These are phyloP conservation scores for Corynorhinus townsendii DNA, from an alignment of 2,113 vertebrate species.

Conservation along the genomic window DNA sequence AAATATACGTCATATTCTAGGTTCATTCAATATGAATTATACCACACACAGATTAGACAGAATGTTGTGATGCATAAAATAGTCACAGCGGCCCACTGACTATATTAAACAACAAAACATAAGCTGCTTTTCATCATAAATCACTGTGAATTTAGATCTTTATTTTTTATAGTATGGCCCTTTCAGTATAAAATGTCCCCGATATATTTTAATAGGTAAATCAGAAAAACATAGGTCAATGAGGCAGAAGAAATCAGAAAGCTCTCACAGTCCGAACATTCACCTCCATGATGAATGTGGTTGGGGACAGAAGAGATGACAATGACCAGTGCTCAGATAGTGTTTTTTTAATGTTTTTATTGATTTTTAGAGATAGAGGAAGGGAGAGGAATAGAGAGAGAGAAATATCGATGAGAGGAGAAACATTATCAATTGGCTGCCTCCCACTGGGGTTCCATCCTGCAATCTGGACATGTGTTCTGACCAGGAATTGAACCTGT, in stretches of 20 bases:
- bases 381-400: too few relatives aligned
- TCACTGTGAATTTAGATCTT: neutral
- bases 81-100: neutral
- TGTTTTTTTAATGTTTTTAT: too few relatives aligned
- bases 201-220: neutral
- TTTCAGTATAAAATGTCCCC: neutral
- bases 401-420: too few relatives aligned
- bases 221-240: neutral
- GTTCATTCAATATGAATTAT: neutral
- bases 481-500: too few relatives aligned
- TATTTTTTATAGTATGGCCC: neutral
- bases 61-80: neutral
- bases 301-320: neutral
- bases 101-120: neutral
- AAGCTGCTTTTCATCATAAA: neutral
- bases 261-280: neutral
- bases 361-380: too few relatives aligned
- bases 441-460: too few relatives aligned
- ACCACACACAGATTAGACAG: neutral
- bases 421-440: too few relatives aligned
- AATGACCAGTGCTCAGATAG: neutral
- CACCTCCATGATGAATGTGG: neutral
- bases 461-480: too few relatives aligned
- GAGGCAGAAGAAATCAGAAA: neutral
- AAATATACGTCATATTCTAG: neutral